phyloP scores from a whole-genome alignment of 37 sponge, comb jelly and placozoan genomes.

The Lycopodina hypogea region DNA sequence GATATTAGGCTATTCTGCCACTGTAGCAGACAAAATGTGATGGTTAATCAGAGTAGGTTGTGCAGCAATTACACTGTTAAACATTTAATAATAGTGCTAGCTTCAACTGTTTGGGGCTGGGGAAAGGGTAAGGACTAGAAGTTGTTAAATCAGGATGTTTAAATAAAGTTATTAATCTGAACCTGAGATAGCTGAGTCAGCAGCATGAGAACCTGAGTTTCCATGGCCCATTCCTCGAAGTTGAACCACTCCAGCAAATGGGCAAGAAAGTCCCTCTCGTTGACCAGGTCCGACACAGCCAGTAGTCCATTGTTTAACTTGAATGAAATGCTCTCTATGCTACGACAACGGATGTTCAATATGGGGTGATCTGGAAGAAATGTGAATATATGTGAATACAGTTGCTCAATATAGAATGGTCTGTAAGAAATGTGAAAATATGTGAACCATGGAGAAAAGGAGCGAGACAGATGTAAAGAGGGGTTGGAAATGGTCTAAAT shows the following conservation, averaged over 20 bases:
- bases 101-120: too few species aligned
- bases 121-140: too few species aligned
- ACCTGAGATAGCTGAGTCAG: slow-evolving; percentile 45
- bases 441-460: too few species aligned
- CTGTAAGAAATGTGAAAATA: slow-evolving; percentile 10
- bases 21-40: too few species aligned
- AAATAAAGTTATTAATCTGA: background rate
- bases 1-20: too few species aligned
- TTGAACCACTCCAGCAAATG: slow-evolving; percentile 82
- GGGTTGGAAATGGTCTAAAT: too few species aligned
- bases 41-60: too few species aligned
- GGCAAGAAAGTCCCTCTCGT: slow-evolving; percentile 52
- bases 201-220: slow-evolving; percentile 46
- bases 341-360: slow-evolving; percentile 50
- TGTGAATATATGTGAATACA: slow-evolving; percentile 19
- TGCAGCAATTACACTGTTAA: too few species aligned
- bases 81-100: too few species aligned
- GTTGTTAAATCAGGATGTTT: too few species aligned
- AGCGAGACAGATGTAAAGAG: too few species aligned
- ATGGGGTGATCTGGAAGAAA: slow-evolving; percentile 49
- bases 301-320: slow-evolving; percentile 54
- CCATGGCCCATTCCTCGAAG: slow-evolving; percentile 49
- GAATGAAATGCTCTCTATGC: slow-evolving; percentile 52
- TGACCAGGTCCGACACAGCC: slow-evolving; percentile 23
- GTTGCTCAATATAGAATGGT: slow-evolving; percentile 53